A percentile compares a stretch with the other conserved stretches of the same genome.
Conservation (phyloP, 2,888 invertebrate species). For the Scotopteryx bipunctaria region DNA sequence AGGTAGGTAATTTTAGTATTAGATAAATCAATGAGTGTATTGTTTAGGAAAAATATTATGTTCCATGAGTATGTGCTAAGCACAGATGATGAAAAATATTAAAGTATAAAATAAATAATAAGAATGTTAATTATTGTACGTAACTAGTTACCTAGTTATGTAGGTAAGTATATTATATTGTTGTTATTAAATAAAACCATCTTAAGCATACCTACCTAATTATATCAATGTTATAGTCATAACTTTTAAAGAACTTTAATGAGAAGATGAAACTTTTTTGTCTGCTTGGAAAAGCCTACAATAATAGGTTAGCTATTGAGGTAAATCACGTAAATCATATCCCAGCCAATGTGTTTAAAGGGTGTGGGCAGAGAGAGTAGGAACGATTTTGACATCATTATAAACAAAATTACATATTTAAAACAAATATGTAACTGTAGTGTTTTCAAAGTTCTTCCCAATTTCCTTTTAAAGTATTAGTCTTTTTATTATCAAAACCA, state of each 20-base stretch:
- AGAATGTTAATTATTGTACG: neutral
- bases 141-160: neutral
- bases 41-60: constrained; percentile 10
- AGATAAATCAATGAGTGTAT: constrained; percentile 1
- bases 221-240: neutral
- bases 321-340: too few species aligned
- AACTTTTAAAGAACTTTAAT: neutral
- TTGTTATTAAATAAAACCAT: neutral
- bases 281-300: too few species aligned
- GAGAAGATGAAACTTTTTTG: neutral
- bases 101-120: neutral
- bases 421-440: too few species aligned
- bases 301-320: too few species aligned
- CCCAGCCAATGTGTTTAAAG: too few species aligned
- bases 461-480: too few species aligned
- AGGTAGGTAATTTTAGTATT: neutral
- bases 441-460: too few species aligned
- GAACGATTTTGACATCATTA: too few species aligned
- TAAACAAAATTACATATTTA: too few species aligned
- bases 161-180: neutral
- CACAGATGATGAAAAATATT: constrained; percentile 31
- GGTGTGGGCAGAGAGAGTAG: too few species aligned
- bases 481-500: too few species aligned
- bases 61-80: constrained; percentile 41
- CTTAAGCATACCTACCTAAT: neutral